These are phyloP conservation scores for Neoscelio sp. DNA, from an alignment of 2,888 invertebrate species.

Conservation along the genomic window DNA sequence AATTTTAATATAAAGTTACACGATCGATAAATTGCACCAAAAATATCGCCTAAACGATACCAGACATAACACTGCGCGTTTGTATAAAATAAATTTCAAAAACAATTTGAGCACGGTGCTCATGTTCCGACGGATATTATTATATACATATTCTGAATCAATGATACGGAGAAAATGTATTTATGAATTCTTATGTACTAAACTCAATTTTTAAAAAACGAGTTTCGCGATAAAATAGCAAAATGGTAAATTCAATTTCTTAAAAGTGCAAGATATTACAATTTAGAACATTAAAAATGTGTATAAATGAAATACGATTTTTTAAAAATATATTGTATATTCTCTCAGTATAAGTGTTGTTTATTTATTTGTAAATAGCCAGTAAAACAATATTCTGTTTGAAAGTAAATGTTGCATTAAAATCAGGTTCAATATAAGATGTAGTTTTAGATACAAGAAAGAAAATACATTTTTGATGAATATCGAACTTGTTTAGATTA, in stretches of 20 bases:
- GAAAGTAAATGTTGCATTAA: too few species aligned
- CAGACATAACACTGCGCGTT: neutral
- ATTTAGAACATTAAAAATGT: conserved; percentile 7
- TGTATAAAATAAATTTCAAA: conserved; percentile 15
- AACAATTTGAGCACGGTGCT: conserved; percentile 41
- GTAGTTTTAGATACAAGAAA: too few species aligned
- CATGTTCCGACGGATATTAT: conserved; percentile 36
- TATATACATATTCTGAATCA: conserved; percentile 16
- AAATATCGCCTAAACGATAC: neutral
- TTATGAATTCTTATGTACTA: conserved; percentile 17
- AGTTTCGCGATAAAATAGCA: neutral
- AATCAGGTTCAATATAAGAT: too few species aligned
- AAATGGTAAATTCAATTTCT: neutral
- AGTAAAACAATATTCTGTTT: too few species aligned
- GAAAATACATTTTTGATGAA: too few species aligned
- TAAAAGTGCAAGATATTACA: neutral
- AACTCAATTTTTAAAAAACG: neutral
- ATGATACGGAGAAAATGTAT: conserved; percentile 4
- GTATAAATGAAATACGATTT: conserved; percentile 20
- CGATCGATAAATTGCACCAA: neutral
- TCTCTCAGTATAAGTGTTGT: conserved; percentile 22
- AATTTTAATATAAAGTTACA: neutral
- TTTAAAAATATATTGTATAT: conserved; percentile 36
- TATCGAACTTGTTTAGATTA: too few species aligned
- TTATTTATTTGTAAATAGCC: conserved; percentile 9